These are phyloP conservation scores for Pungitius pungitius DNA, from an alignment of 2,113 vertebrate genomes.

Conservation along the genomic window DNA sequence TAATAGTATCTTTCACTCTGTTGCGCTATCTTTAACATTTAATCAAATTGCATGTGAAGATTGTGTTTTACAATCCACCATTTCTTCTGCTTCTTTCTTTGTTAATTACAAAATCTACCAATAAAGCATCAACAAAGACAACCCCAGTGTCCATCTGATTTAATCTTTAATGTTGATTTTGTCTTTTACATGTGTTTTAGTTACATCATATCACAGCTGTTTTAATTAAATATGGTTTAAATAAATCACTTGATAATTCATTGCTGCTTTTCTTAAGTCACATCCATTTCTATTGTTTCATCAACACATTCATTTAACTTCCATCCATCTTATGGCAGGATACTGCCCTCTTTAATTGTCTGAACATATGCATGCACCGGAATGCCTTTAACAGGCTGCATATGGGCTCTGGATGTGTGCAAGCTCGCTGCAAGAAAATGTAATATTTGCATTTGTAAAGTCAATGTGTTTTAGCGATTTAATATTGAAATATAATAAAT, in stretches of 20 bases:
- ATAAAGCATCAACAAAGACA: slow-evolving; percentile 56
- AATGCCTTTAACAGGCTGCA: not conserved
- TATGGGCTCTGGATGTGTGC: not conserved
- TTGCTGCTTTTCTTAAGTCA: not conserved
- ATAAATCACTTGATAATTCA: not conserved
- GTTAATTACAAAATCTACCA: not conserved
- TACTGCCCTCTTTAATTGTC: not conserved
- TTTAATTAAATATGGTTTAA: not conserved
- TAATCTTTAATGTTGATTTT: not conserved
- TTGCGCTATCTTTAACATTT: not conserved
- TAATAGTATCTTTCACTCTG: not conserved
- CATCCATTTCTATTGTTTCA: not conserved
- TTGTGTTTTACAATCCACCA: not conserved
- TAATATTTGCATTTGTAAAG: too few species aligned
- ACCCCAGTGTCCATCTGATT: not conserved
- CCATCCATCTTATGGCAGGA: too few species aligned
- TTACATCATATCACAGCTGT: not conserved
- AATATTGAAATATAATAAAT: not conserved
- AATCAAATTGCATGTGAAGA: not conserved
- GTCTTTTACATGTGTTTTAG: not conserved
- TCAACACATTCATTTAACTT: not conserved
- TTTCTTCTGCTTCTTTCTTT: not conserved
- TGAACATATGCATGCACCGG: not conserved
- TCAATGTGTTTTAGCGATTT: not conserved
- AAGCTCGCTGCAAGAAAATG: not conserved